Evolutionary conservation across 1,140 invertebrate species (phyloP), one percentile per base, ranked within the genome.

Genomic region (Drosophila athabasca): DNA sequence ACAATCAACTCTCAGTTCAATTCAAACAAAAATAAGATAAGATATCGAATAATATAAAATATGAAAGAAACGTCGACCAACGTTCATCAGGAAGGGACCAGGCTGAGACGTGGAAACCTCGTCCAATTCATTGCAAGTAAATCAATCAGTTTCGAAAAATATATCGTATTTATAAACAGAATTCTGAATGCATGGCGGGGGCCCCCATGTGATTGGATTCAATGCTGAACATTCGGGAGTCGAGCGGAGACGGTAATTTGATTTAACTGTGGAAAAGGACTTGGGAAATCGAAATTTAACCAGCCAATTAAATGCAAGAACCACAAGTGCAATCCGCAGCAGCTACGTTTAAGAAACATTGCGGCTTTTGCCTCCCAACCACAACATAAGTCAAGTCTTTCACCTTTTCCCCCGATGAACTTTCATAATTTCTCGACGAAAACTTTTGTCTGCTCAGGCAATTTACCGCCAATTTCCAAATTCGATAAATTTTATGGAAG

Each of bases 401-500:
- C n/a, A 22, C 35, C 29, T 69, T 68, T 41, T 6, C 50, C 22
- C 39, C 22, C 44, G 4, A n/a, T 29, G 68, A 69, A 69, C 51
- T 70, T 69, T 67, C 24, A 70, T 69, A 50, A 69, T 69, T 70
- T 69, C 52, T 19, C 57, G 51, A 24, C 35, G 2, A 45, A 74
- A 74, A 74, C 70, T 76, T 76, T 76, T 17, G 44, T 39, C 59
- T 13, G 35, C 26, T 43, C 13, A 2, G 35, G 43, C 68, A 52
- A 62, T 49, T 53, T 48, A 53, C 39, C 53, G 72, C 50, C 57
- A 69, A 62, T 75, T 61, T 67, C 65, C 50, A 49, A 70, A 75
- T 61, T 75, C 65, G 81, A 79, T 82, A 66, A 70, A 75, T 79
- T 82, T 75, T 46, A 69, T 49, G 61, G 6, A 55, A 26, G 43